These are phyloP conservation scores for Heterotis niloticus DNA, from an alignment of 2,113 vertebrate genomes.

Conservation along the genomic window DNA sequence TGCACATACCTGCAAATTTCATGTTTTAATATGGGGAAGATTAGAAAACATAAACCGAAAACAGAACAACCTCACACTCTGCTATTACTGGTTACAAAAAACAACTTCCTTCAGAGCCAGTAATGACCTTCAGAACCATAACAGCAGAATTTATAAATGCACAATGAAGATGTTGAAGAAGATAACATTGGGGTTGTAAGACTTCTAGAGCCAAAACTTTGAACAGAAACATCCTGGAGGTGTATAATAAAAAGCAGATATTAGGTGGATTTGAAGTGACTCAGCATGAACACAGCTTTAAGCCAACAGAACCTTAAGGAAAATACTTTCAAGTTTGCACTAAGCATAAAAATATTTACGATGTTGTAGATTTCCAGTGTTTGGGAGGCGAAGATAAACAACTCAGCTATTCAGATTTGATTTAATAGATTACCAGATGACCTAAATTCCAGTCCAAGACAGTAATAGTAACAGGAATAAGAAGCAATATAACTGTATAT, in stretches of 20 bases:
- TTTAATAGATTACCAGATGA: not conserved
- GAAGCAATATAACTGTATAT: not conserved
- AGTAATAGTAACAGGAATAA: not conserved
- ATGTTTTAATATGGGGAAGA: no score
- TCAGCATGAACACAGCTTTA: not conserved
- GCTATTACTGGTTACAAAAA: no score
- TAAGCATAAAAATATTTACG: conserved; percentile 13
- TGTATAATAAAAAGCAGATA: not conserved
- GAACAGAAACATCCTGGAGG: not conserved
- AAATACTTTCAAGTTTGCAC: conserved; percentile 2
- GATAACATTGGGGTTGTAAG: no score
- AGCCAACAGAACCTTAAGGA: not conserved
- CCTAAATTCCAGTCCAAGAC: not conserved
- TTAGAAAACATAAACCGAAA: no score
- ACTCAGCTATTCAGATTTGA: not conserved
- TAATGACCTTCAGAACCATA: no score
- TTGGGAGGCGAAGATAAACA: not conserved
- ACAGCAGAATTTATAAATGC: no score
- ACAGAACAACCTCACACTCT: no score
- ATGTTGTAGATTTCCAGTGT: not conserved
- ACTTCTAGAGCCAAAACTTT: no score
- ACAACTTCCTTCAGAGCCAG: no score
- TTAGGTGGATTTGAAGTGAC: not conserved
- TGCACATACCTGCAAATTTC: no score
- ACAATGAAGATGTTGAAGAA: no score